Evolutionary conservation across 2,888 invertebrate genomes (phyloP).

Genomic region (Theretra japonica): DNA sequence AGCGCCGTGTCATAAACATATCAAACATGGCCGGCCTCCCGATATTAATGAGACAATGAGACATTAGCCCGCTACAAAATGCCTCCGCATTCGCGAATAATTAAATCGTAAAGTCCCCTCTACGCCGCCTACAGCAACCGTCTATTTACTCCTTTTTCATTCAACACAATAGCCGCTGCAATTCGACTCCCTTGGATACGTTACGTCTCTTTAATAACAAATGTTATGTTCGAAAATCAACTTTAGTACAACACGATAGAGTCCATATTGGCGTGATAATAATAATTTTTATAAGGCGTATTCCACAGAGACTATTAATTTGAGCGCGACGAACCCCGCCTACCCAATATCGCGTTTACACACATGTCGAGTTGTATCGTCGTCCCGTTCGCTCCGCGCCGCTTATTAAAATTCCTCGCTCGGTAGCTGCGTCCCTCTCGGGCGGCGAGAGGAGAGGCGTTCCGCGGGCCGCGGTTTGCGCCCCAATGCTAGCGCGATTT

Average conservation of each 20-base stretch:
- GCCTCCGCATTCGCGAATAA: slow-evolving; percentile 85
- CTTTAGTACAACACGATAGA: slow-evolving; percentile 44
- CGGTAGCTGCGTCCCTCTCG: slow-evolving; percentile 80
- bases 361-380: slow-evolving; percentile 78
- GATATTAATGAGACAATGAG: slow-evolving; percentile 85
- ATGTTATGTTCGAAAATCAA: slow-evolving; percentile 42
- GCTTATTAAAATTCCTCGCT: slow-evolving; percentile 84
- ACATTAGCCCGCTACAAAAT: slow-evolving; percentile 85
- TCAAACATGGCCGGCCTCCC: slow-evolving; percentile 82
- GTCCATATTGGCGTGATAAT: slow-evolving; percentile 43
- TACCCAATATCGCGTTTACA: slow-evolving; percentile 81
- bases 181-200: slow-evolving; percentile 66
- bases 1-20: slow-evolving; percentile 80
- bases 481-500: slow-evolving; percentile 82
- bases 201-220: slow-evolving; percentile 64
- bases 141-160: slow-evolving; percentile 85
- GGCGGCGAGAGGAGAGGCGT: slow-evolving; percentile 69
- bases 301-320: slow-evolving; percentile 80
- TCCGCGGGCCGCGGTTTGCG: slow-evolving; percentile 66
- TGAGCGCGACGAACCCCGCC: slow-evolving; percentile 84
- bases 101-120: slow-evolving; percentile 85
- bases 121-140: slow-evolving; percentile 80
- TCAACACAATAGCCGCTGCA: slow-evolving; percentile 84
- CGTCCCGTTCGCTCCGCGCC: slow-evolving; percentile 79
- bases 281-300: slow-evolving; percentile 73